These are phyloP conservation scores for Epizoanthus scotinus DNA, from an alignment of 92 coral and sea anemone species.

Conservation along the genomic window DNA sequence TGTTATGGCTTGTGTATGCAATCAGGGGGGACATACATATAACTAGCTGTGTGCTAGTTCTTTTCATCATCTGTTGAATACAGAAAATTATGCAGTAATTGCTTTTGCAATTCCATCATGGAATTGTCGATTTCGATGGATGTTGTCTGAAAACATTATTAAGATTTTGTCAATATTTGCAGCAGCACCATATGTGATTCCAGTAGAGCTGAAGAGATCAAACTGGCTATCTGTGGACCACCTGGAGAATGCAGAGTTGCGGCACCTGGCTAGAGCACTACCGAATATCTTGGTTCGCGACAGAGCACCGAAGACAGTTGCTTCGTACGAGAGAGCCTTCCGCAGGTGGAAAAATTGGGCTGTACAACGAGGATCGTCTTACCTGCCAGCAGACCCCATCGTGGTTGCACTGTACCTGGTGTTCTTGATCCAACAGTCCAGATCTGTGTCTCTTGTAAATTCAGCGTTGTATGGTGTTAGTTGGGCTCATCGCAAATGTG, in stretches of 20 bases:
- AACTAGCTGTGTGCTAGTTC: neutral
- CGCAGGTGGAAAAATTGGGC: slow-evolving; percentile 55
- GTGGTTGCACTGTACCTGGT: slow-evolving; percentile 58
- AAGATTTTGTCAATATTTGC: neutral
- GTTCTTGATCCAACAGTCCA: slow-evolving; percentile 54
- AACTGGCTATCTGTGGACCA: neutral
- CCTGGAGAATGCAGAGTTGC: slow-evolving; percentile 43
- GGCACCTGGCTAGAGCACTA: slow-evolving; percentile 47
- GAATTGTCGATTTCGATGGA: neutral
- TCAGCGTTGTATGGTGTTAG: slow-evolving; percentile 52
- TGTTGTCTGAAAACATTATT: neutral
- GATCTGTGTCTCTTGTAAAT: slow-evolving; percentile 54
- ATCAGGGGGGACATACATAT: neutral
- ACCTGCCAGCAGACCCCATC: slow-evolving; percentile 48
- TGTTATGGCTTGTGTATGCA: slow-evolving; percentile 6
- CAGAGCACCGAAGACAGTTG: slow-evolving; percentile 63
- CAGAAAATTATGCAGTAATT: neutral
- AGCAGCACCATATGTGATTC: neutral
- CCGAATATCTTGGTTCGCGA: slow-evolving; percentile 55
- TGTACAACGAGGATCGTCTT: slow-evolving; percentile 16
- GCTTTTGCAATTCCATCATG: neutral
- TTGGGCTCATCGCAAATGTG: slow-evolving; percentile 55
- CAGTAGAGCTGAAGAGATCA: neutral
- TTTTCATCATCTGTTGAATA: neutral
- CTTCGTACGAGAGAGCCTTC: slow-evolving; percentile 52